These are phyloP conservation scores for Acleris emargana DNA, from an alignment of 2,888 invertebrate genomes.

Conservation along the genomic window DNA sequence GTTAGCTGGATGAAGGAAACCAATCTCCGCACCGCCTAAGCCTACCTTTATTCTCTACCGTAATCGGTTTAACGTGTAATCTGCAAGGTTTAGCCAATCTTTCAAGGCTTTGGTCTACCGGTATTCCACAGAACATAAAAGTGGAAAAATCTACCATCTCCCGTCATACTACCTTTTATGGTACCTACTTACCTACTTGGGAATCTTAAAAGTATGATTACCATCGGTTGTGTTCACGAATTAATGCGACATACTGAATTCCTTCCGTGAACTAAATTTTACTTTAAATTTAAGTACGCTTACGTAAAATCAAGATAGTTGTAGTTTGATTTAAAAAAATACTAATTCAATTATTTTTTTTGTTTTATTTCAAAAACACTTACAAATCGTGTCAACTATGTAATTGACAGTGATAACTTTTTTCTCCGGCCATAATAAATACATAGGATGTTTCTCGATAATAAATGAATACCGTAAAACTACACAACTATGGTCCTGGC, in stretches of 20 bases:
- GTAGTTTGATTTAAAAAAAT: too few species aligned
- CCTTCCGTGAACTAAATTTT: not conserved
- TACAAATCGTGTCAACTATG: too few species aligned
- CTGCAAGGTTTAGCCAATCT: not conserved
- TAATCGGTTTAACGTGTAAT: not conserved
- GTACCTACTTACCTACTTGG: slow-evolving; percentile 13
- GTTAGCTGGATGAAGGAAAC: too few species aligned
- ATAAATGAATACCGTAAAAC: too few species aligned
- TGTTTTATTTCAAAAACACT: too few species aligned
- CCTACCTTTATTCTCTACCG: not conserved
- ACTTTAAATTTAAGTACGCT: slow-evolving; percentile 1
- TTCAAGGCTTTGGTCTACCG: not conserved
- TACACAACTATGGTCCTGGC: too few species aligned
- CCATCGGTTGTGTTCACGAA: slow-evolving; percentile 31
- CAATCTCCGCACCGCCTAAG: too few species aligned
- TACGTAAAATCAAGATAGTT: not conserved
- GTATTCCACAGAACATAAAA: slow-evolving; percentile 10
- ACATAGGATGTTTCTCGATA: too few species aligned
- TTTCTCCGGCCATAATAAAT: too few species aligned
- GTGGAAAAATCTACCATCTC: slow-evolving; percentile 30
- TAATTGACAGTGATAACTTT: too few species aligned
- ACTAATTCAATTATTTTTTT: too few species aligned
- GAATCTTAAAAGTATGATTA: slow-evolving; percentile 30
- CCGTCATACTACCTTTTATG: slow-evolving; percentile 33
- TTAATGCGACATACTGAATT: slow-evolving; percentile 12